A percentile compares a stretch with the other conserved stretches of the same genome.
Evolutionary conservation across 2,888 invertebrate genomes (phyloP).

Genomic region (Thecocarcelia acutangulata): DNA sequence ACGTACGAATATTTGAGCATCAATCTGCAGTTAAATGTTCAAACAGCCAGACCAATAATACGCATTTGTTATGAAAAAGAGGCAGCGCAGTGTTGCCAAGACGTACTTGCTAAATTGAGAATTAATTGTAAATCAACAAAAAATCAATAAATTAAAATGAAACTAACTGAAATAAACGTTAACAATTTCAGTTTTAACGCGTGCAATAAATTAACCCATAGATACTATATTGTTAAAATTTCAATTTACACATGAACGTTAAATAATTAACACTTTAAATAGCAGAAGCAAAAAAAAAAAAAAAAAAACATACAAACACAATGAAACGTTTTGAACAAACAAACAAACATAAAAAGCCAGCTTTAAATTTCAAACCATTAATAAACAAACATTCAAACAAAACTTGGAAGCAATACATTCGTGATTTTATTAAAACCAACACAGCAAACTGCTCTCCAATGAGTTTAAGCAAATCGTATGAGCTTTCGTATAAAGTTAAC

Average conservation of each 20-base stretch:
- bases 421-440: neutral
- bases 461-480: neutral
- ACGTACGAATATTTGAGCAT: constrained; percentile 46
- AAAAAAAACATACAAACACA: neutral
- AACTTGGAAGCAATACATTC: neutral
- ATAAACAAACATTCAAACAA: neutral
- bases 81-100: constrained; percentile 23
- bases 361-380: no score
- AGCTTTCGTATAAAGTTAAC: constrained; percentile 44
- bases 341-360: constrained; percentile 30
- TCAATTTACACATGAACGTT: constrained; percentile 68
- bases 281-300: neutral
- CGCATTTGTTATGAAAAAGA: neutral
- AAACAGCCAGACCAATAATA: neutral
- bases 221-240: constrained; percentile 63
- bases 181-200: constrained; percentile 59
- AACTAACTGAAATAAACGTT: constrained; percentile 49
- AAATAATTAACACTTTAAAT: constrained; percentile 68
- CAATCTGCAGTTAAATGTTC: constrained; percentile 8
- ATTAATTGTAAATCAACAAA: constrained; percentile 66
- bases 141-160: constrained; percentile 41
- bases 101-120: constrained; percentile 42
- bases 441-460: neutral
- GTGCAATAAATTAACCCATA: constrained; percentile 62
- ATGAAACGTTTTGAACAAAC: neutral